Base-by-base conservation (phyloP, 1,140 invertebrate species). In the Drosophila lini region DNA sequence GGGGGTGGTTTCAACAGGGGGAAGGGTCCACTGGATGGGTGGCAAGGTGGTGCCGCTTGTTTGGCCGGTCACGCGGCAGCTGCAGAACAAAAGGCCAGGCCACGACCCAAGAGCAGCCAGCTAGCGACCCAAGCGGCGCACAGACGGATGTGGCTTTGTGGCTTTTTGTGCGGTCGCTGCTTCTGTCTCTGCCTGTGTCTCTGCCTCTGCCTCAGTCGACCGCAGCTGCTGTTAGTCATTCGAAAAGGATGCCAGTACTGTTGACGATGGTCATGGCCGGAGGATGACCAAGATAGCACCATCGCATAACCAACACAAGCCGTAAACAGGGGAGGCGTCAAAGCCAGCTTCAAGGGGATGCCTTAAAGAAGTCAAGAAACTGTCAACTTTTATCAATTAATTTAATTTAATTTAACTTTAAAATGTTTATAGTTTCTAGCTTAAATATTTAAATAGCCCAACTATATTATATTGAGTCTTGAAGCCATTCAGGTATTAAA, bases 101-200 rank as follows among this genome's bases (percentile, higher is more conserved):
- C 70, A 57, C 44, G 70, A 57, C 52, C 68, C 68, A 50, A 32
- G 42, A 70, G 62, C 40, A 22, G 41, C 48, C 34, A 74, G 45
- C 19, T 36, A 61, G 50, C 61, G 32, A 61, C 48, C 57, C 75
- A 48, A 84, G 64, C 74, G 62, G 75, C 60, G 67, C 78, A 86
- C 79, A 88, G 84, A 74, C 84, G 84, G 85, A 89, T 89, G 84
- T 89, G 84, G 84, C 80, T 89, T 86, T 89, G 84, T 81, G 84
- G 84, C 80, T 73, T 78, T 82, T 59, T 81, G 50, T 84, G 63
- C 64, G 56, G 67, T 65, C 68, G 62, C 78, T 74, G 48, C 38
- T 38, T 53, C 38, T 53, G 47, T 55, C 16, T 28, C 19, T 55
- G 22, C 28, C 36, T 44, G 16, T 67, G 40, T 32, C 16, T n/a